Evolutionary conservation across 2,888 invertebrate species (phyloP).

Genomic region (Eutolmus rufibarbis): DNA sequence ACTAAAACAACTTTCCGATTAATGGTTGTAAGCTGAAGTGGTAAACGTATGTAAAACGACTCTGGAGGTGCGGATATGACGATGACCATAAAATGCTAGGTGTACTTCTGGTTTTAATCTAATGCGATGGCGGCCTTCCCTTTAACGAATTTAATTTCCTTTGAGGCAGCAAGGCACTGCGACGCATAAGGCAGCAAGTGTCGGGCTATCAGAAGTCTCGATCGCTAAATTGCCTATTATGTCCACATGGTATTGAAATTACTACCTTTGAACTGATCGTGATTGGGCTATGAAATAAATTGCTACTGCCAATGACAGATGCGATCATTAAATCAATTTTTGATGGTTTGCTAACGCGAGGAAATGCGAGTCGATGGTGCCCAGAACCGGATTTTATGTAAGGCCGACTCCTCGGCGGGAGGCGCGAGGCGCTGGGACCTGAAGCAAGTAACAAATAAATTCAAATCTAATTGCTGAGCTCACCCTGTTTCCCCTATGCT

Average conservation of each 20-base stretch:
- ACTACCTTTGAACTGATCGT: constrained; percentile 1
- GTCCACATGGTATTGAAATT: background rate
- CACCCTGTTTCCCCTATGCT: background rate
- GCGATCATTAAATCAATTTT: constrained; percentile 25
- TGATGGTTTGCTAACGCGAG: background rate
- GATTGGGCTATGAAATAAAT: constrained; percentile 28
- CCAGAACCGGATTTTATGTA: background rate
- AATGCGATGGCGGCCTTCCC: background rate
- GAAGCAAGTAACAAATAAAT: background rate
- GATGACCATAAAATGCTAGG: background rate
- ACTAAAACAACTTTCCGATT: too few species aligned
- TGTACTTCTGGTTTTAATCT: background rate
- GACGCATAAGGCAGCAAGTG: background rate
- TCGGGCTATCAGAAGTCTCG: background rate
- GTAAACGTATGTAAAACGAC: background rate
- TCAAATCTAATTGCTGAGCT: background rate
- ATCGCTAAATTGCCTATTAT: constrained; percentile 5
- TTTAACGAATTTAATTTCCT: background rate
- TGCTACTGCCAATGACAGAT: constrained; percentile 18
- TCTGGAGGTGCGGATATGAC: background rate
- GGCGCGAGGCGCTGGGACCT: background rate
- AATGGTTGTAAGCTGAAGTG: too few species aligned
- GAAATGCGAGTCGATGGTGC: background rate
- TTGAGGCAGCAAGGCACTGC: background rate
- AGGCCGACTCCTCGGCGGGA: background rate